These are phyloP conservation scores for Chunga burmeisteri DNA, from an alignment of 2,113 vertebrate genomes.

Conservation along the genomic window DNA sequence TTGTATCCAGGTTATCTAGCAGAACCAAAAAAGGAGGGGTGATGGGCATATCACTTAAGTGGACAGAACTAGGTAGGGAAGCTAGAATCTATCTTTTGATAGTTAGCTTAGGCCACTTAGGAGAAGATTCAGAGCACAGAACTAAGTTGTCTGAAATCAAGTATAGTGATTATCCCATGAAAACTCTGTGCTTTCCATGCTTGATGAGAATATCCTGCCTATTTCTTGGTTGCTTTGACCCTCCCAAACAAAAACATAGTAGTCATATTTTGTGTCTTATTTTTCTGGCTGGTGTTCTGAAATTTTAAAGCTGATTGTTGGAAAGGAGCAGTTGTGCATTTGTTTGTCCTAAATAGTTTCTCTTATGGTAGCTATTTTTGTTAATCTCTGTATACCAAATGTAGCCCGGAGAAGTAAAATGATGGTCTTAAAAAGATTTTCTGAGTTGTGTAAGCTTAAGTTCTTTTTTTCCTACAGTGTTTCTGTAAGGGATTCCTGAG, in stretches of 20 bases:
- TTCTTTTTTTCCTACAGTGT: not conserved
- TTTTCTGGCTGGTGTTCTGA: not conserved
- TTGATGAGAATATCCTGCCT: not conserved
- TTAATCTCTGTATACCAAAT: not conserved
- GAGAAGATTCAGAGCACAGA: not conserved
- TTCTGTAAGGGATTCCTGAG: not conserved
- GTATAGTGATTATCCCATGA: not conserved
- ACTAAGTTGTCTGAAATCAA: not conserved
- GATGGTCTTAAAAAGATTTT: not conserved
- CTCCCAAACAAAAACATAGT: not conserved
- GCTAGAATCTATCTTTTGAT: not conserved
- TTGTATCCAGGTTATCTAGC: not conserved
- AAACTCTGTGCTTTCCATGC: not conserved
- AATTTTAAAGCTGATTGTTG: not conserved
- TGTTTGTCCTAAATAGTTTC: not conserved
- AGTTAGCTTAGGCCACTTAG: not conserved
- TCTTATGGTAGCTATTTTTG: not conserved
- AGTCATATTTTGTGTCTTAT: not conserved
- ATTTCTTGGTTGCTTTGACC: not conserved
- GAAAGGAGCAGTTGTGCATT: not conserved
- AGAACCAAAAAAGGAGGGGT: not conserved
- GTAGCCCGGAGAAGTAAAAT: not conserved
- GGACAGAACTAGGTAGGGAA: not conserved
- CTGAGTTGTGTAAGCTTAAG: not conserved
- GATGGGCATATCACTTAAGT: rapidly evolving